Evolutionary conservation across 2,888 invertebrate genomes (phyloP).

Genomic region (Netelia melanura): DNA sequence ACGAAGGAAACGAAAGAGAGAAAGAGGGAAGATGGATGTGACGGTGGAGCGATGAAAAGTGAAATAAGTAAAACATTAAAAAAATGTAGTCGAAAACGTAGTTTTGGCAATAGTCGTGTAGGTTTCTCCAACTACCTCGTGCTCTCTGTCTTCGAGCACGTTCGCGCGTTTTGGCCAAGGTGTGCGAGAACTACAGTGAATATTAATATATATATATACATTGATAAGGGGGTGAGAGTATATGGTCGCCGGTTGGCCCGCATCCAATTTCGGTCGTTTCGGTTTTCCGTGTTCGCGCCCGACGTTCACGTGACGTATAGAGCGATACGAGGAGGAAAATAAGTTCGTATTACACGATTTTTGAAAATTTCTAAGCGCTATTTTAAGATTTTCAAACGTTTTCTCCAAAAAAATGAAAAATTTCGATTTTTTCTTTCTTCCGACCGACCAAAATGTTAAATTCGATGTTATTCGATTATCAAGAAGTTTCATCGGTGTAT

Average conservation of each 20-base stretch:
- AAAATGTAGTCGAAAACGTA: constrained; percentile 17
- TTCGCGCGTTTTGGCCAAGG: constrained; percentile 56
- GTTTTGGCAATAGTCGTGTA: constrained; percentile 3
- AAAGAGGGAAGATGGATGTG: constrained; percentile 39
- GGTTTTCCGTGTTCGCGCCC: constrained; percentile 67
- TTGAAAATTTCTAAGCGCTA: too few relatives aligned
- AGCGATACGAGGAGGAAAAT: constrained; percentile 16
- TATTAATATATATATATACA: constrained; percentile 72
- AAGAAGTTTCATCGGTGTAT: too few relatives aligned
- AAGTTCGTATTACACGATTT: too few relatives aligned
- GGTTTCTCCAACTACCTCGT: constrained; percentile 51
- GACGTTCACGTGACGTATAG: constrained; percentile 69
- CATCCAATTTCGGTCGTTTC: constrained; percentile 77
- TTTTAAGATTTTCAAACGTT: too few relatives aligned
- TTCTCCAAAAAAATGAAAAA: too few relatives aligned
- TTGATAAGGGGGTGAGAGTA: constrained; percentile 34
- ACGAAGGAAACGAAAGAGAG: constrained; percentile 14
- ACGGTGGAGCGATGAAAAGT: constrained; percentile 19
- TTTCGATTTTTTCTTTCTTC: too few relatives aligned
- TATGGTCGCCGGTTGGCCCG: constrained; percentile 71
- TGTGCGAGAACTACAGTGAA: constrained; percentile 3
- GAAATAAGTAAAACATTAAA: constrained; percentile 8
- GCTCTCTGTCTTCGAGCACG: constrained; percentile 25
- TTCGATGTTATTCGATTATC: too few relatives aligned
- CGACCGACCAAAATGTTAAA: too few relatives aligned